phyloP scores from a whole-genome alignment of 1,140 invertebrate species.

The Fopius arisanus region DNA sequence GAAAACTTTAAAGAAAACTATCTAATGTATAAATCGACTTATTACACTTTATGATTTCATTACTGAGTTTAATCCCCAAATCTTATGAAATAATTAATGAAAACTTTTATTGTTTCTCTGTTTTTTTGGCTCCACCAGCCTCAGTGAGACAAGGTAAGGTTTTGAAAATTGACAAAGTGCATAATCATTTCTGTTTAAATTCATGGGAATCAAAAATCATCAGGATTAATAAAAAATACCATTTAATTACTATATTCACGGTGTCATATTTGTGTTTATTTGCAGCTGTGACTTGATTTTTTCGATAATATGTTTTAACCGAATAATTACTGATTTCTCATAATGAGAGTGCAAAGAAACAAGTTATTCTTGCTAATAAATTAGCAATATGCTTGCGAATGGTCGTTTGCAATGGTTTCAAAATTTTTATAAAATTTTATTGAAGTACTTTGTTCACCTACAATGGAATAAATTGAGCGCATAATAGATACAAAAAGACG shows the following conservation, averaged over 20 bases:
- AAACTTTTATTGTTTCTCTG: slow-evolving; percentile 49
- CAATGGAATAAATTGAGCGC: too few species aligned
- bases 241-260: background rate
- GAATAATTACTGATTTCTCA: too few species aligned
- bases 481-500: too few species aligned
- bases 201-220: slow-evolving; percentile 31
- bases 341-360: too few species aligned
- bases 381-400: too few species aligned
- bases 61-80: background rate
- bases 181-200: slow-evolving; percentile 25
- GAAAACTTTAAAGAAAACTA: too few species aligned
- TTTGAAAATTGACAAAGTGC: slow-evolving; percentile 23
- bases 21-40: too few species aligned
- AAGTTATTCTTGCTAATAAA: too few species aligned
- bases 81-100: slow-evolving; percentile 42
- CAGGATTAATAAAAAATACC: background rate
- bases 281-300: background rate
- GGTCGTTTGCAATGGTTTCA: too few species aligned
- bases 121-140: slow-evolving; percentile 55
- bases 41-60: too few species aligned
- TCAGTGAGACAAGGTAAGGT: slow-evolving; percentile 58
- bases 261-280: background rate
- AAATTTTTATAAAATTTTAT: too few species aligned
- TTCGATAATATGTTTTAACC: background rate
- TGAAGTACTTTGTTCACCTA: too few species aligned